Evolutionary conservation across 2,888 invertebrate species (phyloP).

Genomic region (Subacronicta megacephala): DNA sequence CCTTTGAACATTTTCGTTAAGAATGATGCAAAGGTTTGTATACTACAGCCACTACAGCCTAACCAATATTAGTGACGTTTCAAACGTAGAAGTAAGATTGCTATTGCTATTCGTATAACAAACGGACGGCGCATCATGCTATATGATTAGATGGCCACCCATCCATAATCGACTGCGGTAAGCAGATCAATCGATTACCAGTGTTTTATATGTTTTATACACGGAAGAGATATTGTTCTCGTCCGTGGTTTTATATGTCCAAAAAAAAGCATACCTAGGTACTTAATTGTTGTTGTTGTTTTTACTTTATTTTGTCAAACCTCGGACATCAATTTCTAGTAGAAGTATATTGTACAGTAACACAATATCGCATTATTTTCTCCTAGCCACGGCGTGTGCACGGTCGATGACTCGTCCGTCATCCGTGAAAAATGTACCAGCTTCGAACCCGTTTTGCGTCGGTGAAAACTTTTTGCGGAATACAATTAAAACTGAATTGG

Average conservation of each 20-base stretch:
- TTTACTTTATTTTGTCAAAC: neutral
- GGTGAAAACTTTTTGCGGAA: constrained; percentile 6
- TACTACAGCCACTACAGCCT: no score
- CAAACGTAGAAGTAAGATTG: no score
- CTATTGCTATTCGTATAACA: no score
- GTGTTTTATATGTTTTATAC: no score
- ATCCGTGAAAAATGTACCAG: constrained; percentile 64
- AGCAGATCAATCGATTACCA: no score
- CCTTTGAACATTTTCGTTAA: neutral
- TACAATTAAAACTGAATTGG: neutral
- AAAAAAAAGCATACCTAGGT: no score
- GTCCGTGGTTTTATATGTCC: no score
- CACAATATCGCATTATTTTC: constrained; percentile 24
- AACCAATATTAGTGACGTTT: neutral
- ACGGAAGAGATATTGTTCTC: no score
- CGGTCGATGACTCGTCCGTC: constrained; percentile 70
- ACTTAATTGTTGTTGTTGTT: no score
- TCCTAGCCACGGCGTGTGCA: constrained; percentile 22
- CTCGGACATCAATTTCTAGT: neutral
- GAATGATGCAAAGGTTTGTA: neutral
- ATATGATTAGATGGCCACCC: no score
- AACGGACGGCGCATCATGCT: no score
- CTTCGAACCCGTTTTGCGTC: constrained; percentile 17
- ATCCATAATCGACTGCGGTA: no score
- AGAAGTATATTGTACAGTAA: constrained; percentile 11